These are phyloP conservation scores for Ellobius talpinus DNA, from an alignment of 2,113 vertebrate species.

Conservation along the genomic window DNA sequence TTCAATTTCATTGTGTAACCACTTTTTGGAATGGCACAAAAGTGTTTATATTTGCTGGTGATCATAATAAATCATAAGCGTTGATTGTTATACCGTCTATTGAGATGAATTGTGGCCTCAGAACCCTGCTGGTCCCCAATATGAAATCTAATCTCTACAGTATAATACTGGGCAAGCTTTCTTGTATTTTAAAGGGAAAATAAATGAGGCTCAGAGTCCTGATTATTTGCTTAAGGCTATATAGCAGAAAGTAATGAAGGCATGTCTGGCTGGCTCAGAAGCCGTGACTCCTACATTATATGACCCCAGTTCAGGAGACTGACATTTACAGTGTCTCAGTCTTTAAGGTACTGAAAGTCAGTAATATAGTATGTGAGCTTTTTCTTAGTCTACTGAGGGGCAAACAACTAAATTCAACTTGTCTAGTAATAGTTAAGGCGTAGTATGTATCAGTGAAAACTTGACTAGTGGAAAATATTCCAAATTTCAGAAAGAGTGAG, in stretches of 20 bases:
- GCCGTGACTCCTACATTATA: neutral
- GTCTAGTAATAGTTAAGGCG: conserved; percentile 39
- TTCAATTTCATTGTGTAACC: conserved; percentile 29
- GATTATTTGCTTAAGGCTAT: conserved; percentile 24
- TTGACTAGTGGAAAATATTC: conserved; percentile 17
- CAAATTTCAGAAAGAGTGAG: conserved; percentile 54
- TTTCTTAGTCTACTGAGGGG: conserved; percentile 54
- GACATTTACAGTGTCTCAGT: neutral
- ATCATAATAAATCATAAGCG: conserved; percentile 1
- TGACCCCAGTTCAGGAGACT: neutral
- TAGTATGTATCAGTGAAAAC: conserved; percentile 54
- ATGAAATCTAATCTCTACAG: conserved; percentile 7
- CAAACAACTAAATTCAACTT: conserved; percentile 55
- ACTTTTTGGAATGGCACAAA: conserved; percentile 34
- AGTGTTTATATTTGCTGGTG: conserved; percentile 45
- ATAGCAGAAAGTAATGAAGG: conserved; percentile 28
- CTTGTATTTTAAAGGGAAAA: conserved; percentile 35
- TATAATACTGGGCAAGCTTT: neutral
- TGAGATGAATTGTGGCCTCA: neutral
- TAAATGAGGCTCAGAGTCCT: neutral
- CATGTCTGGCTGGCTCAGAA: conserved; percentile 23
- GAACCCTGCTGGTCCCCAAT: neutral
- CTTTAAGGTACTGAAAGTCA: neutral
- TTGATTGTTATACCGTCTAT: neutral
- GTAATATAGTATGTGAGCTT: conserved; percentile 54